Percentiles rank a stretch among this genome's conserved stretches.
Evolutionary conservation across 2,113 vertebrate genomes (phyloP).

Genomic region (Gymnarchus niloticus): DNA sequence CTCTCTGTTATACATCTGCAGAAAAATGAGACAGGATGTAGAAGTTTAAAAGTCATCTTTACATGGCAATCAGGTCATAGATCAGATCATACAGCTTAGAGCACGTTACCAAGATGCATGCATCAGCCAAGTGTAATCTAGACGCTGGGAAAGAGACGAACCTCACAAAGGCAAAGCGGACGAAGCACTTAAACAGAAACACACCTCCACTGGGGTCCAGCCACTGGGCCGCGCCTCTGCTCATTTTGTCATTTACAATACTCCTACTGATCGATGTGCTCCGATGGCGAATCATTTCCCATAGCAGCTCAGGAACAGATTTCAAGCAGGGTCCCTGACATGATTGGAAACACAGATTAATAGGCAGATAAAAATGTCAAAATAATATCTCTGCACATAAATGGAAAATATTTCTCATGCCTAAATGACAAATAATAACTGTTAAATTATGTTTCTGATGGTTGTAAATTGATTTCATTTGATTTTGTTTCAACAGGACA

Average conservation of each 20-base stretch:
- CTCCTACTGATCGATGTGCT: background rate
- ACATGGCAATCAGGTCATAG: constrained; percentile 61
- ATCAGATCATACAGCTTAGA: constrained; percentile 55
- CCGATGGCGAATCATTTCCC: background rate
- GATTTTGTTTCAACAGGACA: background rate
- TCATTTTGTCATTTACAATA: background rate
- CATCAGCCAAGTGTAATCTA: constrained; percentile 62
- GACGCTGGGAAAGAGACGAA: constrained; percentile 36
- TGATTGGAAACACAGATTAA: constrained; percentile 14
- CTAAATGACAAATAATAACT: constrained; percentile 8
- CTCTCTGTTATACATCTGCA: background rate
- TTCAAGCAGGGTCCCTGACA: background rate
- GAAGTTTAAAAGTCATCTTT: constrained; percentile 20
- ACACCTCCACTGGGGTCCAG: background rate
- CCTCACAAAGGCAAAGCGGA: background rate
- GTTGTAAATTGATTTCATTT: constrained; percentile 16
- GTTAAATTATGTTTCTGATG: background rate
- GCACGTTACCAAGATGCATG: constrained; percentile 52
- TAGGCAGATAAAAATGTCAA: constrained; percentile 10
- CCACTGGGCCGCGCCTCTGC: background rate
- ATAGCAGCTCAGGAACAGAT: background rate
- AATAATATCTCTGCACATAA: background rate
- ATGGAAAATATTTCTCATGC: constrained; percentile 12
- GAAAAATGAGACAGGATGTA: constrained; percentile 5
- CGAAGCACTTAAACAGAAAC: background rate